phyloP scores from a whole-genome alignment of 2,888 invertebrate genomes.

The Scrobipalpa atriplicella region DNA sequence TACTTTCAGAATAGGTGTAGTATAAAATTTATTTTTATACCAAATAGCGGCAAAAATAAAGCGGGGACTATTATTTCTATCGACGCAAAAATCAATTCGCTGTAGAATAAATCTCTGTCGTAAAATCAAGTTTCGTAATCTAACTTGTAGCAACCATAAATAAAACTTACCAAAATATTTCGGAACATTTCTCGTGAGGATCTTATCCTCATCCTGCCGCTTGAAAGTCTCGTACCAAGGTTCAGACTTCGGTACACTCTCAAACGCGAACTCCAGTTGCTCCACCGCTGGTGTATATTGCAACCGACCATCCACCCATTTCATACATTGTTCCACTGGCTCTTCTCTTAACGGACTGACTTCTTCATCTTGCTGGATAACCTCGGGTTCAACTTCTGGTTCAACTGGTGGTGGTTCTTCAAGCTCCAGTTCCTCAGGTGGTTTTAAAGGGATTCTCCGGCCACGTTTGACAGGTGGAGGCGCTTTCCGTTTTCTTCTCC shows the following conservation, averaged over 20 bases:
- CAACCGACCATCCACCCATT: conserved; percentile 74
- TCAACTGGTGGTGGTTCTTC: conserved; percentile 31
- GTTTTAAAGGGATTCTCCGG: conserved; percentile 42
- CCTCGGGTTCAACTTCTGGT: conserved; percentile 23
- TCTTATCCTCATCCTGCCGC: conserved; percentile 88
- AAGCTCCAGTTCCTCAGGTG: conserved; percentile 40
- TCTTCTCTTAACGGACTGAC: conserved; percentile 61
- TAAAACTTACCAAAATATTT: conserved; percentile 79
- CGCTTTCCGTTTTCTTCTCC: conserved; percentile 56
- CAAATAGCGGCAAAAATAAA: too few relatives aligned
- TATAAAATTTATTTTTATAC: too few relatives aligned
- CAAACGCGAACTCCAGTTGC: conserved; percentile 88
- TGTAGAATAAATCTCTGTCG: too few relatives aligned
- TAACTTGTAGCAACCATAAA: too few relatives aligned
- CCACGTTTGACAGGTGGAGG: conserved; percentile 51
- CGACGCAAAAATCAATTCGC: too few relatives aligned
- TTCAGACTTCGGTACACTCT: conserved; percentile 87
- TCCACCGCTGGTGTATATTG: conserved; percentile 81
- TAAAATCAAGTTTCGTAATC: too few relatives aligned
- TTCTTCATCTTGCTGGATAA: neutral
- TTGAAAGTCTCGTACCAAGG: conserved; percentile 91
- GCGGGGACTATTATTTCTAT: too few relatives aligned
- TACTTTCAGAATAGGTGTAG: too few relatives aligned
- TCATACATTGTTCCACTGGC: conserved; percentile 65
- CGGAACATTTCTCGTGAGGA: conserved; percentile 84